These are phyloP conservation scores for Macropodus opercularis DNA, from an alignment of 2,797 vertebrate genomes.

Conservation along the genomic window DNA sequence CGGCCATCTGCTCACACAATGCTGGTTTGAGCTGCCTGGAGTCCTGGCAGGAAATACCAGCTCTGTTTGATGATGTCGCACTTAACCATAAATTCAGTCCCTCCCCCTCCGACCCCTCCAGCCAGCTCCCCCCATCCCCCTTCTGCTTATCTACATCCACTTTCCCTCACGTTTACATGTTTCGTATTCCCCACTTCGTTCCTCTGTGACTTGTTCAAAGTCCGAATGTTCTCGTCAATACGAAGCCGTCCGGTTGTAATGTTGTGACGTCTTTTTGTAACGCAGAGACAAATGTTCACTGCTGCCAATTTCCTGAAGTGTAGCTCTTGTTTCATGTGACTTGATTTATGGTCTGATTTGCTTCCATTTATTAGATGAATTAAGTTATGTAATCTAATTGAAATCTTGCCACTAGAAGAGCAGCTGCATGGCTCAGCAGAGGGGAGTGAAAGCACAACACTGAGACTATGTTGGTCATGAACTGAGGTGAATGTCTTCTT, in stretches of 20 bases:
- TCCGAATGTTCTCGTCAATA: conserved; percentile 1
- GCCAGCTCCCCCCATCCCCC: conserved; percentile 28
- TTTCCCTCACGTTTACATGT: conserved; percentile 7
- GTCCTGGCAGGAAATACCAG: conserved; percentile 76
- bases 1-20: conserved; percentile 67
- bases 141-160: conserved; percentile 8
- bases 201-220: background rate
- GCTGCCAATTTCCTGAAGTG: conserved; percentile 66
- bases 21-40: conserved; percentile 51
- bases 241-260: background rate
- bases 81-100: conserved; percentile 75
- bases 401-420: conserved; percentile 45
- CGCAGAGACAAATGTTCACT: conserved; percentile 25
- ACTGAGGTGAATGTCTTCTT: conserved; percentile 7
- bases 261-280: conserved; percentile 5
- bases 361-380: conserved; percentile 73
- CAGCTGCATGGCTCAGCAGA: conserved; percentile 35
- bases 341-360: conserved; percentile 69
- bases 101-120: conserved; percentile 16
- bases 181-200: background rate
- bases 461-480: background rate
- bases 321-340: conserved; percentile 52
- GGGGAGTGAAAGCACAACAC: conserved; percentile 18
- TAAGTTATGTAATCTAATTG: conserved; percentile 74
- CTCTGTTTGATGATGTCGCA: conserved; percentile 79